Percentiles rank a stretch among this genome's conserved stretches.
These are phyloP conservation scores for Australoheros scitulus DNA, from an alignment of 2,113 vertebrate genomes.

Conservation along the genomic window DNA sequence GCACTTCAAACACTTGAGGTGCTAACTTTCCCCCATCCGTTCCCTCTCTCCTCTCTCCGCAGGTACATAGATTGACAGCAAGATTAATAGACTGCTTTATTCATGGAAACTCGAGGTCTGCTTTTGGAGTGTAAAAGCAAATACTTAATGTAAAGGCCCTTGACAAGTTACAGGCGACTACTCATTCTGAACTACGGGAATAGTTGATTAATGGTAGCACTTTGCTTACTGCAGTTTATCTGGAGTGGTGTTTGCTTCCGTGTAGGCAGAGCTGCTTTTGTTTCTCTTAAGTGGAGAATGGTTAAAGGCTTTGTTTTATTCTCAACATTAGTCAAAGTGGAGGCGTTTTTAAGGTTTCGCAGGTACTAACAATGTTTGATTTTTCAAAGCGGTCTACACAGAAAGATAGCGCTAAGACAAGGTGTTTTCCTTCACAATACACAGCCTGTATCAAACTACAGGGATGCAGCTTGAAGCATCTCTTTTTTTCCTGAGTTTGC, in stretches of 20 bases:
- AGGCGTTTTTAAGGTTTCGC: not conserved
- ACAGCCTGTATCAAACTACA: not conserved
- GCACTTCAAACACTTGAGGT: conserved; percentile 50
- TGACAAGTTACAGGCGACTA: conserved; percentile 44
- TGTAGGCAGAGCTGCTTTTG: conserved; percentile 32
- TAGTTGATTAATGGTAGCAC: conserved; percentile 61
- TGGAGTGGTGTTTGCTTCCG: conserved; percentile 50
- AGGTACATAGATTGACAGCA: conserved; percentile 58
- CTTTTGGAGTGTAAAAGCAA: conserved; percentile 51
- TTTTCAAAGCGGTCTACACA: conserved; percentile 20
- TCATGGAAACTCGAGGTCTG: conserved; percentile 43
- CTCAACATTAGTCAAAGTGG: conserved; percentile 15
- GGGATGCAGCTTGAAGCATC: not conserved
- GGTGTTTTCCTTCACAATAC: not conserved
- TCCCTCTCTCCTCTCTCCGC: not conserved
- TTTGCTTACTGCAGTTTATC: conserved; percentile 62
- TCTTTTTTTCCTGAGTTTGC: not conserved
- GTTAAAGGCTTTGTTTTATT: conserved; percentile 55
- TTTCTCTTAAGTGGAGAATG: conserved; percentile 36
- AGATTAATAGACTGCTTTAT: conserved; percentile 60
- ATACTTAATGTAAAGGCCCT: conserved; percentile 52
- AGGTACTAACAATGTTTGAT: conserved; percentile 30
- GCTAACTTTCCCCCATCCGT: conserved; percentile 13
- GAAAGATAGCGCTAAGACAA: not conserved
- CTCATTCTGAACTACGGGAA: conserved; percentile 33